Conservation (phyloP, 1,140 invertebrate species). For the Drosophila ironensis region DNA sequence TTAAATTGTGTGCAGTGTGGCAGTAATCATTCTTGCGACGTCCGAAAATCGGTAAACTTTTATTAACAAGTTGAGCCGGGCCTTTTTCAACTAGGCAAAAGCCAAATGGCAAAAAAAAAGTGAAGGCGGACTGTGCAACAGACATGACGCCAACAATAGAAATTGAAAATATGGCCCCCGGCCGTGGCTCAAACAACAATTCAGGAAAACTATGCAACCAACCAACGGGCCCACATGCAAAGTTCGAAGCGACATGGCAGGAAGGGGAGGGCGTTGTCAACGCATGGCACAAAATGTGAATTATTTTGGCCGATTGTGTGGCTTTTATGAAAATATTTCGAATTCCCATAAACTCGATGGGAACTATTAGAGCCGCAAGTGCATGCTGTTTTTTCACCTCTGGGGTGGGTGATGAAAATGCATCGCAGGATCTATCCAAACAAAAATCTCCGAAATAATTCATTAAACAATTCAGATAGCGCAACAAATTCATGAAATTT, state of each 20-base stretch:
- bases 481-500: no score
- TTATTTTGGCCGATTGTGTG: conserved; percentile 58
- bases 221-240: conserved; percentile 13
- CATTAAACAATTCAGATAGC: no score
- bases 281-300: conserved; percentile 55
- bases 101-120: background rate
- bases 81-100: background rate
- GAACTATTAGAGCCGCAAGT: conserved; percentile 3
- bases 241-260: background rate
- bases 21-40: conserved; percentile 65
- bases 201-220: conserved; percentile 44
- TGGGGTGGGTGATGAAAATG: background rate
- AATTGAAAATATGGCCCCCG: conserved; percentile 56
- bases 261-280: conserved; percentile 3
- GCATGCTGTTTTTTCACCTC: conserved; percentile 6
- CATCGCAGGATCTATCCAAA: background rate
- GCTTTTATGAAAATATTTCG: conserved; percentile 54
- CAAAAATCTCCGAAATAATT: no score
- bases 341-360: conserved; percentile 44
- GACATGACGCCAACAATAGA: conserved; percentile 50
- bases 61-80: conserved; percentile 65
- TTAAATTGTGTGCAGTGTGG: conserved; percentile 66
- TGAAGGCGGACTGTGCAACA: background rate
- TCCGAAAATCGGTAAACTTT: conserved; percentile 70
- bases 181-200: conserved; percentile 13